Evolutionary conservation across 1,140 invertebrate genomes (phyloP), one percentile per base, ranked within the genome.

Genomic region (Heliconius nattereri): DNA sequence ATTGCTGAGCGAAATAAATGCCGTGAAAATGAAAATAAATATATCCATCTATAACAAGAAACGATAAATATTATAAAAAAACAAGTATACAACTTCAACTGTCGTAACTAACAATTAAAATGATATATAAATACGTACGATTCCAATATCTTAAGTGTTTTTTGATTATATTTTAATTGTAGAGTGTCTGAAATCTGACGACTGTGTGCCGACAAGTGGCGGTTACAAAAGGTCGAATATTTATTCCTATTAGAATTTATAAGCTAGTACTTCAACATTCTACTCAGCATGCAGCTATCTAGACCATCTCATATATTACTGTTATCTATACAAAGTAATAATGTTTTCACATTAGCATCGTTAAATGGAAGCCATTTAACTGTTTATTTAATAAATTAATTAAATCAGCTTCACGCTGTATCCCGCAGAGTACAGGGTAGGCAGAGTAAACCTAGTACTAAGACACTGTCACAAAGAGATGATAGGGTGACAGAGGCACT

Each of bases 251-350:
- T 66, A 66, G 23, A 16, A 11, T 66, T 26, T 23, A 66, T 66
- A 66, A 66, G 60, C 11, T 16, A 54, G 70, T 71, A 40, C 37
- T 71, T 60, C 72, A 70, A 81, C 73, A 35, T 23, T 20, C 35
- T 19, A 60, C 76, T n/a, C 80, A 81, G 76, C 73, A 72, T 45
- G 80, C 7, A 52, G 6, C 49, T 81, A 81, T 81, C 76, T 81
- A 19, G 78, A 81, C 16, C 78, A 81, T 79, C 37, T 84, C 52
- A 57, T 40, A 66, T 57, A 57, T 60, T 75, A n/a, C 11, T 57
- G 20, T 66, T 66, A 66, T 66, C 60, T 16, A 26, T 26, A 16
- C n/a, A 66, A 29, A 13, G 60, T 66, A 13, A 29, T 60, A 66
- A 26, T 66, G 23, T 66, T 57, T 23, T 23, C 23, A n/a, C n/a